Percentiles rank a stretch among this genome's conserved stretches.
phyloP scores from a whole-genome alignment of 2,888 invertebrate genomes.

The Drosophila bunnanda region DNA sequence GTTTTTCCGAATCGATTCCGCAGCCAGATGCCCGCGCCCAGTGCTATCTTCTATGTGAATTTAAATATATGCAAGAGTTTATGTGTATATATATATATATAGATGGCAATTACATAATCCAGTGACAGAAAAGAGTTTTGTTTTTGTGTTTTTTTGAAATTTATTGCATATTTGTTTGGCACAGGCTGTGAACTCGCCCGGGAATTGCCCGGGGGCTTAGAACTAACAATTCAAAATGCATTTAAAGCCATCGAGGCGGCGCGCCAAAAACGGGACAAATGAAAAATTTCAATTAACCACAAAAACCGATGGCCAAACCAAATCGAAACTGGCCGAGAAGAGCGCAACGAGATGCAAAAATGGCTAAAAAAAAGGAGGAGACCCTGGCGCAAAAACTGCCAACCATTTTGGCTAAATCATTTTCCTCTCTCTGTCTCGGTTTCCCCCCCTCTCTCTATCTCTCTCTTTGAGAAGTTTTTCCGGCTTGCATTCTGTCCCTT shows the following conservation, averaged over 20 bases:
- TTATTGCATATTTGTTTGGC: constrained; percentile 49
- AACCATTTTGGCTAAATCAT: constrained; percentile 54
- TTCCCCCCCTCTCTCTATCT: constrained; percentile 23
- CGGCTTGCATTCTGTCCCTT: constrained; percentile 40
- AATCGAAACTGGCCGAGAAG: constrained; percentile 38
- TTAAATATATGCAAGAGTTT: constrained; percentile 23
- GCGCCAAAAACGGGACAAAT: constrained; percentile 19
- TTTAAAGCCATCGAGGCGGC: constrained; percentile 44
- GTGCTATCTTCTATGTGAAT: constrained; percentile 47
- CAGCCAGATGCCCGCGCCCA: background rate
- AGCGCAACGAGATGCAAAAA: constrained; percentile 21
- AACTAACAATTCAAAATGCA: constrained; percentile 45
- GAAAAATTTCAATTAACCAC: constrained; percentile 61
- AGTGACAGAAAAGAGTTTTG: constrained; percentile 33
- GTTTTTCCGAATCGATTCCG: constrained; percentile 58
- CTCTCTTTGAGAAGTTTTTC: constrained; percentile 60
- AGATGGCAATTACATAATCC: constrained; percentile 50
- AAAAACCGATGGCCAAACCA: constrained; percentile 40
- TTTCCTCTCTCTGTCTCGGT: constrained; percentile 48
- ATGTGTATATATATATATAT: constrained; percentile 4
- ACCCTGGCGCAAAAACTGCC: constrained; percentile 13
- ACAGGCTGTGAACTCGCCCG: constrained; percentile 34
- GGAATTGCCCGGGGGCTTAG: constrained; percentile 49
- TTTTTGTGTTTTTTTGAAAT: constrained; percentile 34
- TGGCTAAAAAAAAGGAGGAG: constrained; percentile 17